A percentile compares a stretch with the other conserved stretches of the same genome.
phyloP scores from a whole-genome alignment of 2,113 vertebrate genomes.

The Scytalopus superciliaris region DNA sequence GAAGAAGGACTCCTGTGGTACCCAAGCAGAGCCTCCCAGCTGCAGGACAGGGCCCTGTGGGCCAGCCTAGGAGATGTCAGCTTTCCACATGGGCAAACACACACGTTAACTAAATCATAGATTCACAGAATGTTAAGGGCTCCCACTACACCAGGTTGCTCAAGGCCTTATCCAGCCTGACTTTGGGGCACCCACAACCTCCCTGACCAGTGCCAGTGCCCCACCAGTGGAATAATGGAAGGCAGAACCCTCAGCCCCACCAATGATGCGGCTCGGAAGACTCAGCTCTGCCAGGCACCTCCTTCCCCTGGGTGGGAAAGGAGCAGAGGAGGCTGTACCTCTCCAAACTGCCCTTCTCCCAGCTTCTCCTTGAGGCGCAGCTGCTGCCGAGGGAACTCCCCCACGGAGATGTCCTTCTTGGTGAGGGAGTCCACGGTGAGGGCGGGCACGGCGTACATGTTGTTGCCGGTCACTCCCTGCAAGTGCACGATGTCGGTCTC shows the following conservation, averaged over 20 bases:
- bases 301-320: background rate
- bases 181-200: background rate
- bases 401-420: slow-evolving; percentile 65
- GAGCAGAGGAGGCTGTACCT: slow-evolving; percentile 8
- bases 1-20: background rate
- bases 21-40: background rate
- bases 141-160: background rate
- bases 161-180: background rate
- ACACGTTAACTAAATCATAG: background rate
- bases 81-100: background rate
- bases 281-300: background rate
- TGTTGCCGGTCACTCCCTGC: slow-evolving; percentile 52
- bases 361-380: slow-evolving; percentile 63
- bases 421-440: slow-evolving; percentile 61
- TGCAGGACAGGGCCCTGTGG: background rate
- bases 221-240: background rate
- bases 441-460: slow-evolving; percentile 54
- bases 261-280: background rate
- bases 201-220: background rate
- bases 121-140: background rate
- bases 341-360: slow-evolving; percentile 65
- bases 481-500: slow-evolving; percentile 56
- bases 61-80: background rate
- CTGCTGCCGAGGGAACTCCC: slow-evolving; percentile 59
- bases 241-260: background rate